Conservation (phyloP, 2,888 invertebrate genomes). For the Celastrina argiolus region DNA sequence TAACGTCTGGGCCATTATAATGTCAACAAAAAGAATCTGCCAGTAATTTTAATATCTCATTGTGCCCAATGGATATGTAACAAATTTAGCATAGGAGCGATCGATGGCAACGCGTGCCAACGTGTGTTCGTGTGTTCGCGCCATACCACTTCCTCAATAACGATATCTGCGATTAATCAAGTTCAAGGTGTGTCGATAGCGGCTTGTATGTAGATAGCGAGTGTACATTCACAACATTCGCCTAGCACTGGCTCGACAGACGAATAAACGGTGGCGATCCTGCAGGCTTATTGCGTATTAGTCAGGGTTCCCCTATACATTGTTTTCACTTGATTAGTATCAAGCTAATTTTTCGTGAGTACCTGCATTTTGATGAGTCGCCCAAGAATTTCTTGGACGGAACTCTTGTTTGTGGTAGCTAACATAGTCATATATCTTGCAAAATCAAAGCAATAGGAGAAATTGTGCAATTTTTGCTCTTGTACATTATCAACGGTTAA, state of each 20-base stretch:
- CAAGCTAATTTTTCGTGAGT: too few species aligned
- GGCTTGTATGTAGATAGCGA: not conserved
- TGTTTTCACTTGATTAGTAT: too few species aligned
- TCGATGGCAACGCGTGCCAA: conserved; percentile 56
- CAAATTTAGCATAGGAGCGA: conserved; percentile 47
- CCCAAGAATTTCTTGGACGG: too few species aligned
- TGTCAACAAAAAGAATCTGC: not conserved
- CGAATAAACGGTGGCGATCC: too few species aligned
- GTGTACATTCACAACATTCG: not conserved
- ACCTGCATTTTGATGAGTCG: too few species aligned
- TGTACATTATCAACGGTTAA: too few species aligned
- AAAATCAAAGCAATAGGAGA: too few species aligned
- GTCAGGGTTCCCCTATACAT: too few species aligned
- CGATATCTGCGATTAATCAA: conserved; percentile 24
- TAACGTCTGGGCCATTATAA: not conserved
- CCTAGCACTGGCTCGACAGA: not conserved
- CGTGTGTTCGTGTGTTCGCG: conserved; percentile 46
- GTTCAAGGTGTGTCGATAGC: conserved; percentile 22
- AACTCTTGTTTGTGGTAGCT: too few species aligned
- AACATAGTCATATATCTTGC: too few species aligned
- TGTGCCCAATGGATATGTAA: conserved; percentile 26
- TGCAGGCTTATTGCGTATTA: too few species aligned
- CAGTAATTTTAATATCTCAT: not conserved
- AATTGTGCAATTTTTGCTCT: too few species aligned
- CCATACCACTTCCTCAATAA: conserved; percentile 29